These are phyloP conservation scores for Geopemphigus sp. DNA, from an alignment of 1,140 invertebrate genomes.

Conservation along the genomic window DNA sequence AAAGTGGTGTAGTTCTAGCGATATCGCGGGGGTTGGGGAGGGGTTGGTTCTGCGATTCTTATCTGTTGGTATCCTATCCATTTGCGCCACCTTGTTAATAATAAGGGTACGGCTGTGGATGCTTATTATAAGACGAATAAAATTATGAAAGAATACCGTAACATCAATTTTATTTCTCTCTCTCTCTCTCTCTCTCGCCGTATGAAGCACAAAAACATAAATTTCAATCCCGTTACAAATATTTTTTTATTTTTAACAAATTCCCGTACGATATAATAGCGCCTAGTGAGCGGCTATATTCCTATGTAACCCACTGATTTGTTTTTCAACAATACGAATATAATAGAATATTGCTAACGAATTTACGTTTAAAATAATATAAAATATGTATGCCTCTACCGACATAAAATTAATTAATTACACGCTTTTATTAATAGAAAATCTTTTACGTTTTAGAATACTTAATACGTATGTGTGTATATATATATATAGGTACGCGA, in stretches of 20 bases:
- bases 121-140: background rate
- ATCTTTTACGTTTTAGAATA: too few species aligned
- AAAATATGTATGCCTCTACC: background rate
- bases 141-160: background rate
- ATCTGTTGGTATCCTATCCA: constrained; percentile 11
- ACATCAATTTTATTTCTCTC: background rate
- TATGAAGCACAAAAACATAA: background rate
- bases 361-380: background rate
- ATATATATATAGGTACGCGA: background rate
- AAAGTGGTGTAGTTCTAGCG: constrained; percentile 23
- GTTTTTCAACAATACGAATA: too few species aligned
- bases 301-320: too few species aligned
- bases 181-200: background rate
- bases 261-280: too few species aligned
- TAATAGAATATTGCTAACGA: too few species aligned
- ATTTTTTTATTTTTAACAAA: background rate
- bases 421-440: background rate
- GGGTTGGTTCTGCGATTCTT: constrained; percentile 26
- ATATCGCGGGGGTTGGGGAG: background rate
- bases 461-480: too few species aligned
- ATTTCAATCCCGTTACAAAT: background rate
- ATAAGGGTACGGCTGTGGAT: background rate
- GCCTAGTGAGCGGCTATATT: too few species aligned
- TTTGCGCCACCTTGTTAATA: constrained; percentile 1
- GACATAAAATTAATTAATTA: background rate